phyloP scores from a whole-genome alignment of 2,888 invertebrate genomes.

The Antheraea yamamai region DNA sequence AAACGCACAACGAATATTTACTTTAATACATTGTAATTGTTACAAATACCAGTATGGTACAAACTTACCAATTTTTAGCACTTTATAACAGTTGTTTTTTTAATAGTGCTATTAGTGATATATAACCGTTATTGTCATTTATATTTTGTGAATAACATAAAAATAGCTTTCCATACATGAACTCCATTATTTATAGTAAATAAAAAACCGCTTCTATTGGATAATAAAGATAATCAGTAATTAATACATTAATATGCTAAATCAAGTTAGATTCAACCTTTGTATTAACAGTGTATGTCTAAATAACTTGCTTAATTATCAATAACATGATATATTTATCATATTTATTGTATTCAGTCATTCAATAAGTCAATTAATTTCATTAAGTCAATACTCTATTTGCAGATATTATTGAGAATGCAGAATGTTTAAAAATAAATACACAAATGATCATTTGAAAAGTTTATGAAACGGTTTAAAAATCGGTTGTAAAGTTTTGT shows the following conservation, averaged over 20 bases:
- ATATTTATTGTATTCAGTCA: too few species aligned
- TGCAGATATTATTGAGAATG: background rate
- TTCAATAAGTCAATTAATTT: too few species aligned
- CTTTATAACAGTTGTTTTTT: too few species aligned
- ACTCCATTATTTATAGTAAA: background rate
- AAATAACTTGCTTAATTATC: background rate
- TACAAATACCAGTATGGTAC: too few species aligned
- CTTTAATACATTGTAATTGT: too few species aligned
- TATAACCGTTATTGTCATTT: too few species aligned
- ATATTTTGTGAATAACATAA: background rate
- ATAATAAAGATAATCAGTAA: background rate
- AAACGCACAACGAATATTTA: too few species aligned
- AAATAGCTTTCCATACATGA: background rate
- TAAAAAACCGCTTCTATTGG: background rate
- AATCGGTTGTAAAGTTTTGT: background rate
- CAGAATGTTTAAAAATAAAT: background rate
- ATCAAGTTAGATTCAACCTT: background rate
- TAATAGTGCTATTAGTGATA: too few species aligned
- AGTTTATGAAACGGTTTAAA: background rate
- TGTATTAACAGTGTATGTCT: background rate
- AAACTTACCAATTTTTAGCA: too few species aligned
- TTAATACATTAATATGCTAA: background rate
- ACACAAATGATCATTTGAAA: background rate
- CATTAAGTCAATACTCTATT: too few species aligned
- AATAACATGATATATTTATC: too few species aligned